A percentile compares a stretch with the other conserved stretches of the same genome.
Evolutionary conservation across 2,888 invertebrate species (phyloP).

Genomic region (Drosophila birchii): DNA sequence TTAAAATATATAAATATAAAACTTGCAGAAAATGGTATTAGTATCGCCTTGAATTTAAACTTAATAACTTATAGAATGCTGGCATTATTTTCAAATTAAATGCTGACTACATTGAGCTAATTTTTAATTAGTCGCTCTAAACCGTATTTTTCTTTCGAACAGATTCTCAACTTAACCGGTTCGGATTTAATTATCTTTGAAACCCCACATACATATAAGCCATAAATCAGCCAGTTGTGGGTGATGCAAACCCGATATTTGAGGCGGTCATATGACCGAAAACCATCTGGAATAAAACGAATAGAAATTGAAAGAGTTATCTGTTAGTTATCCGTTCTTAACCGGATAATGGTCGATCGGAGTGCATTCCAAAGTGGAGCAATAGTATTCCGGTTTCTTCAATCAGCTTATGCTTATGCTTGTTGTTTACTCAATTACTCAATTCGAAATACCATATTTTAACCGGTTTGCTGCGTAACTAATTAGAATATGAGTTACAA

Average conservation of each 20-base stretch:
- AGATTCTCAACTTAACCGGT: constrained; percentile 10
- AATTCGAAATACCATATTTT: constrained; percentile 23
- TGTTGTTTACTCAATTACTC: constrained; percentile 28
- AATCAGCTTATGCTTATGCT: constrained; percentile 14
- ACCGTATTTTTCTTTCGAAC: not conserved
- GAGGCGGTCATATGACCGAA: constrained; percentile 13
- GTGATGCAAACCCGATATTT: constrained; percentile 21
- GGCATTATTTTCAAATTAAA: not conserved
- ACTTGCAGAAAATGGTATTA: not conserved
- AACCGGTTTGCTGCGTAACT: constrained; percentile 38
- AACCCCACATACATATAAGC: not conserved
- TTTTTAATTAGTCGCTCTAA: not conserved
- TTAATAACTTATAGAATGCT: not conserved
- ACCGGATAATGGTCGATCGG: constrained; percentile 25
- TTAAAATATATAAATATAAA: not conserved
- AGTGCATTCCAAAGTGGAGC: constrained; percentile 32
- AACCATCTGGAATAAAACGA: constrained; percentile 16
- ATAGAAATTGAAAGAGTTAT: constrained; percentile 13
- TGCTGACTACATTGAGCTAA: not conserved
- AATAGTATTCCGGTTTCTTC: constrained; percentile 35
- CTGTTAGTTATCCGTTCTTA: constrained; percentile 27
- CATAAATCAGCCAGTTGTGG: constrained; percentile 16
- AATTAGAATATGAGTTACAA: constrained; percentile 30
- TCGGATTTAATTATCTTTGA: constrained; percentile 6
- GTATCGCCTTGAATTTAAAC: not conserved